Evolutionary conservation across 2,113 vertebrate species (phyloP).

Genomic region (Craseonycteris thonglongyai): DNA sequence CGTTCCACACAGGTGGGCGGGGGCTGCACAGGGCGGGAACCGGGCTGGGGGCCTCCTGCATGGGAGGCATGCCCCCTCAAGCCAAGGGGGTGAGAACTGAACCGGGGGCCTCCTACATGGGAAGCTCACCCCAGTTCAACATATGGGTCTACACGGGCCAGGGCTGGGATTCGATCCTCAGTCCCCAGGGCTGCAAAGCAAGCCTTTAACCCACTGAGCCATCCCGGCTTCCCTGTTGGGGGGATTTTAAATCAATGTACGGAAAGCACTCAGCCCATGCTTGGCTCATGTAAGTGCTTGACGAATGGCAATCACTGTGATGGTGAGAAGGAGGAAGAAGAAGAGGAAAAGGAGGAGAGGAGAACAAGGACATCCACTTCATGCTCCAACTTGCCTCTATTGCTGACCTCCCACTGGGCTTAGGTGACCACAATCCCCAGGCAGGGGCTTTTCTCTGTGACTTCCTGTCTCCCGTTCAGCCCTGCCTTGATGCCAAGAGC

Average conservation of each 20-base stretch:
- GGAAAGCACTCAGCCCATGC: not conserved
- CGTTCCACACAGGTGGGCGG: too few relatives aligned
- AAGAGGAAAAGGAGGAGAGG: not conserved
- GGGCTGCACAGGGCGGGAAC: too few relatives aligned
- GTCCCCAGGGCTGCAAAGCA: too few relatives aligned
- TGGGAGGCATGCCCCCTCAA: too few relatives aligned
- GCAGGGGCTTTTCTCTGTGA: not conserved
- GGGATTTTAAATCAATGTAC: not conserved
- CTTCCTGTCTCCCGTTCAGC: not conserved
- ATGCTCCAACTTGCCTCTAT: not conserved
- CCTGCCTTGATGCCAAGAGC: not conserved
- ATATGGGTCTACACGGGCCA: too few relatives aligned
- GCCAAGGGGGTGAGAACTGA: too few relatives aligned
- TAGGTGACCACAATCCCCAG: not conserved
- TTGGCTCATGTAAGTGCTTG: not conserved
- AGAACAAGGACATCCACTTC: not conserved
- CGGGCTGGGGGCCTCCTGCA: too few relatives aligned
- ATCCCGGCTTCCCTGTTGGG: too few relatives aligned
- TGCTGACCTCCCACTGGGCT: not conserved
- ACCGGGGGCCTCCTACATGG: too few relatives aligned
- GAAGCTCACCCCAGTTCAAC: too few relatives aligned
- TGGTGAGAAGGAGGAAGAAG: not conserved
- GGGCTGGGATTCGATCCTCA: too few relatives aligned
- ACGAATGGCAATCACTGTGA: not conserved
- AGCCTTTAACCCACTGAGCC: too few relatives aligned